Evolutionary conservation across 1,140 invertebrate species (phyloP).

Genomic region (Drosophila littoralis): DNA sequence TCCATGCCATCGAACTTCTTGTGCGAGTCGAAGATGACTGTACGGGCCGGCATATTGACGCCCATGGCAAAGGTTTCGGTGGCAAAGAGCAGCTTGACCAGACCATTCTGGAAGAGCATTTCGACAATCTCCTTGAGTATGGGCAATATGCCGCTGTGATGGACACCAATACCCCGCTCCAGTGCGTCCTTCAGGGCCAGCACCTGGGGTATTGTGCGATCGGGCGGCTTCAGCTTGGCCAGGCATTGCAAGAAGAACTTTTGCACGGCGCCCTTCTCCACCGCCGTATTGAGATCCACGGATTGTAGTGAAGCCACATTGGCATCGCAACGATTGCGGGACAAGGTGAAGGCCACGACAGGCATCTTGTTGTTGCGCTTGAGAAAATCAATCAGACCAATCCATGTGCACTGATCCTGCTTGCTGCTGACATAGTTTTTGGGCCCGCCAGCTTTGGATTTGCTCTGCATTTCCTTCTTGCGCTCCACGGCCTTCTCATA

Average conservation of each 20-base stretch:
- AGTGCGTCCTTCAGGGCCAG: constrained; percentile 91
- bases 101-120: constrained; percentile 96
- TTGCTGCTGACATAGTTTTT: constrained; percentile 82
- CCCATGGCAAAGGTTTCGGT: constrained; percentile 99
- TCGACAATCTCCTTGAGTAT: constrained; percentile 99
- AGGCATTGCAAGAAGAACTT: constrained; percentile 93
- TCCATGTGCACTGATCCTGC: constrained; percentile 94
- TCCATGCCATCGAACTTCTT: constrained; percentile 95
- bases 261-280: constrained; percentile 93
- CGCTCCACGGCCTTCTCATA: constrained; percentile 90
- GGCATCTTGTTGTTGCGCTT: constrained; percentile 93
- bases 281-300: constrained; percentile 92
- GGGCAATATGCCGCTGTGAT: constrained; percentile 98
- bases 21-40: constrained; percentile 97
- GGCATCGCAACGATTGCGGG: constrained; percentile 92
- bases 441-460: constrained; percentile 46
- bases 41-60: constrained; percentile 98
- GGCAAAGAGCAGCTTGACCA: constrained; percentile 97
- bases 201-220: constrained; percentile 95
- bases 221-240: constrained; percentile 92
- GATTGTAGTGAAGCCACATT: constrained; percentile 89
- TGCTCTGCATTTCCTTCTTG: constrained; percentile 84
- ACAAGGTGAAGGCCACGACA: constrained; percentile 97
- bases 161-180: constrained; percentile 96
- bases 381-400: constrained; percentile 92